These are phyloP conservation scores for Botia almorhae DNA, from an alignment of 2,797 vertebrate species.

Conservation along the genomic window DNA sequence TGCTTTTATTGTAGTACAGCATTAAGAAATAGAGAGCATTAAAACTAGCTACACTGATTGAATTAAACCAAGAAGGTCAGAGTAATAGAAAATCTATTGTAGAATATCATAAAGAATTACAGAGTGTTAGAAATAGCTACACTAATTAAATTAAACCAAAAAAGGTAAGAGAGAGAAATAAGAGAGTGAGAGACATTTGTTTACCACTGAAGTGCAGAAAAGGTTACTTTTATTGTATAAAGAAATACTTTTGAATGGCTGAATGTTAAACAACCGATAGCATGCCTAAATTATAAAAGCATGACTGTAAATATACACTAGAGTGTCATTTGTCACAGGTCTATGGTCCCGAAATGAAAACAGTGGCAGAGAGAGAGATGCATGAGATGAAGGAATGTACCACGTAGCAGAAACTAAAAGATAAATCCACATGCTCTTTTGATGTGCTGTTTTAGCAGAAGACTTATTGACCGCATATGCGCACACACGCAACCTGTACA, in stretches of 20 bases:
- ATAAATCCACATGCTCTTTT: slow-evolving; percentile 27
- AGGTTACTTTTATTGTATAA: neutral
- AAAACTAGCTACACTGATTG: neutral
- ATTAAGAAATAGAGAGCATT: neutral
- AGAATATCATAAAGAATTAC: neutral
- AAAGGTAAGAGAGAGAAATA: neutral
- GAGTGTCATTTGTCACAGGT: slow-evolving; percentile 21
- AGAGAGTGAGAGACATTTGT: slow-evolving; percentile 4
- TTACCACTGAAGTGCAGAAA: neutral
- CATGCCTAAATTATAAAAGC: slow-evolving; percentile 30
- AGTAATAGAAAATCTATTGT: neutral
- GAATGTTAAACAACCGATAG: slow-evolving; percentile 12
- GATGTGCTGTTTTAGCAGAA: slow-evolving; percentile 33
- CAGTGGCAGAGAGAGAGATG: neutral
- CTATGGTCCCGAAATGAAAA: slow-evolving; percentile 14
- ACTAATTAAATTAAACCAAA: neutral
- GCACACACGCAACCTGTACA: neutral
- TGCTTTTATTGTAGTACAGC: neutral
- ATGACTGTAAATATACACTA: slow-evolving; percentile 37
- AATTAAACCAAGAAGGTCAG: neutral
- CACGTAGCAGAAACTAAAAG: neutral
- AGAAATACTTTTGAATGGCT: neutral
- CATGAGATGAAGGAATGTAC: slow-evolving; percentile 24
- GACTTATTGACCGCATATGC: neutral
- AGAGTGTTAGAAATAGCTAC: neutral